phyloP scores from a whole-genome alignment of 2,888 invertebrate species.

The Chrysina gloriosa region DNA sequence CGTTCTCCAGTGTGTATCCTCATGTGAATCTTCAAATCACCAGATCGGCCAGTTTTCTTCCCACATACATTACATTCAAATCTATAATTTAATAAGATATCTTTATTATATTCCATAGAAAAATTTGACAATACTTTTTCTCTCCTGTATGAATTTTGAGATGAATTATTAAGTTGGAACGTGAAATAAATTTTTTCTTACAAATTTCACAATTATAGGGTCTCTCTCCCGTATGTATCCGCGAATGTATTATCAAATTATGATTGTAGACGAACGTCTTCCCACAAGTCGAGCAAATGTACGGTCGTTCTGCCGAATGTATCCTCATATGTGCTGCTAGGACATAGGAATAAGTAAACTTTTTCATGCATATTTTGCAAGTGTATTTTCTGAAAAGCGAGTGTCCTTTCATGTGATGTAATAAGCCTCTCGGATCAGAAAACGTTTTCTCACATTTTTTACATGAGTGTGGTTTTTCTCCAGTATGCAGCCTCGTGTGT shows the following conservation, averaged over 20 bases:
- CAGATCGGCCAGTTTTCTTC: slow-evolving; percentile 57
- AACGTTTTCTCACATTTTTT: slow-evolving; percentile 54
- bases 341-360: slow-evolving; percentile 56
- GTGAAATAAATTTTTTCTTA: slow-evolving; percentile 53
- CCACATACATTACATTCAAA: slow-evolving; percentile 57
- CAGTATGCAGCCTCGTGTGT: slow-evolving; percentile 56
- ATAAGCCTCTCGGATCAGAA: slow-evolving; percentile 53
- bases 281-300: slow-evolving; percentile 58
- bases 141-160: slow-evolving; percentile 53
- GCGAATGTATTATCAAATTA: slow-evolving; percentile 58
- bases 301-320: slow-evolving; percentile 57
- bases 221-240: too few species aligned
- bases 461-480: slow-evolving; percentile 57
- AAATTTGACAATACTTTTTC: slow-evolving; percentile 47
- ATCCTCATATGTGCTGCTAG: slow-evolving; percentile 57
- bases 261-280: slow-evolving; percentile 57
- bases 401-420: slow-evolving; percentile 56
- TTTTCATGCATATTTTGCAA: slow-evolving; percentile 56
- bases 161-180: slow-evolving; percentile 53
- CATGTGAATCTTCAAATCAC: slow-evolving; percentile 58
- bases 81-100: slow-evolving; percentile 49
- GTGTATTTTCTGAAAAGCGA: slow-evolving; percentile 55
- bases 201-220: slow-evolving; percentile 56
- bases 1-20: too few species aligned
- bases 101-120: background rate